Base-by-base conservation (phyloP, 1,140 invertebrate genomes). In the Lucilia cuprina region DNA sequence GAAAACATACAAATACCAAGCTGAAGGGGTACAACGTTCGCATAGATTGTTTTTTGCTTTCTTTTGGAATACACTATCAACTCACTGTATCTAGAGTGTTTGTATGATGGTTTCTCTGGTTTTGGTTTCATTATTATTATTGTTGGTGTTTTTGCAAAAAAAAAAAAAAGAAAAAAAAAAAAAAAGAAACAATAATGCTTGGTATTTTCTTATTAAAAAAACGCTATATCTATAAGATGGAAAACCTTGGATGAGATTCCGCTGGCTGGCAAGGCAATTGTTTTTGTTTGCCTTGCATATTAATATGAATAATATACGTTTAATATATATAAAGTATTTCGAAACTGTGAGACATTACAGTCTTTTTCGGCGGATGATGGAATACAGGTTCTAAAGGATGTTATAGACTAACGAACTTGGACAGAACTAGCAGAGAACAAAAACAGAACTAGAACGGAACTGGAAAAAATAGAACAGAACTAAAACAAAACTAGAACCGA, bases 161-260 rank as follows among this genome's bases (percentile, higher is more conserved):
- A 60, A 60, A 70, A 21, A 3, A 3, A 3, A 3, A 14, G 5
- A 60, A 60, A 60, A 70, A 21, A 3, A 3, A 14, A 3, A 60
- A 60, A 60, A 70, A 21, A 0, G 21, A 70, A 21, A 70, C 65
- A 70, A 70, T 70, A 70, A 25, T 70, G 65, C 65, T 21, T 21
- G 65, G 65, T 70, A 70, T 70, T 70, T 70, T 70, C 65, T 25
- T 70, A 70, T 70, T 70, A 70, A 70, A 70, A 60, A 60, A 60
- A 17, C n/a, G n/a, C 10, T 41, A 41, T 41, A 41, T 41, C 5
- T 41, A 41, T 8, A 41, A 41, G 41, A 41, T 41, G 14, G 13
- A 60, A 30, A 70, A 70, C 65, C 65, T 70, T 70, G 65, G 65
- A 12, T 70, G 65, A 70, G 65, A 70, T 70, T 70, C 65, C 50